Conservation (phyloP, 2,113 vertebrate genomes). For the Calidris pygmaea region DNA sequence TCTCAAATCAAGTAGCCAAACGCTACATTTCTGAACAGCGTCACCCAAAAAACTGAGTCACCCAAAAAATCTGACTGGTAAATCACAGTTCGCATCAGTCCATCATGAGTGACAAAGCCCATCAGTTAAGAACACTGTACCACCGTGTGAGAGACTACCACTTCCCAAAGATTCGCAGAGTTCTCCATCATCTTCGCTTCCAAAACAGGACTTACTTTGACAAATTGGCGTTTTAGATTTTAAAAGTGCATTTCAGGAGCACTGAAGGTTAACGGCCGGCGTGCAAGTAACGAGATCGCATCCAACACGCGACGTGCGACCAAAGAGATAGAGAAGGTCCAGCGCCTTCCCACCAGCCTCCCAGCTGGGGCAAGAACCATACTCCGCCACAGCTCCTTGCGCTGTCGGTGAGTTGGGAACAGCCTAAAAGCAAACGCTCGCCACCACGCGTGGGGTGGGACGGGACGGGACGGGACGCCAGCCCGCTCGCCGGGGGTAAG, state of each 20-base stretch:
- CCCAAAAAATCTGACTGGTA: neutral
- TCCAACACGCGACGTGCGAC: neutral
- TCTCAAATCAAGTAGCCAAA: neutral
- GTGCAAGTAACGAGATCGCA: neutral
- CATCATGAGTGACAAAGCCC: neutral
- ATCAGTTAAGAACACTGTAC: rapidly evolving
- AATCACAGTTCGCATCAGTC: neutral
- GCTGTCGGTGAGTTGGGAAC: neutral
- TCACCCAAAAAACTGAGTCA: neutral
- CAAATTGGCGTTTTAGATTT: neutral
- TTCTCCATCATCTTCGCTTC: neutral
- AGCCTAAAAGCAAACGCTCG: neutral
- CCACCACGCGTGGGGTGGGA: neutral
- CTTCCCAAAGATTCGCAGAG: neutral
- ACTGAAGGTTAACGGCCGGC: neutral
- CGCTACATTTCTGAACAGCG: rapidly evolving
- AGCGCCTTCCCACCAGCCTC: neutral
- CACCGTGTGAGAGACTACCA: rapidly evolving
- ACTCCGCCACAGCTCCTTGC: neutral
- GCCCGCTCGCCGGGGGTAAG: neutral
- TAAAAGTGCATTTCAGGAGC: neutral
- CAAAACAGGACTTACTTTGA: neutral
- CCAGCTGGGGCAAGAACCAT: neutral
- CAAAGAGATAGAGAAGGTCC: neutral
- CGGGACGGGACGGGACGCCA: neutral